Conservation (phyloP, 2,113 vertebrate species). For the Piprites chloris region DNA sequence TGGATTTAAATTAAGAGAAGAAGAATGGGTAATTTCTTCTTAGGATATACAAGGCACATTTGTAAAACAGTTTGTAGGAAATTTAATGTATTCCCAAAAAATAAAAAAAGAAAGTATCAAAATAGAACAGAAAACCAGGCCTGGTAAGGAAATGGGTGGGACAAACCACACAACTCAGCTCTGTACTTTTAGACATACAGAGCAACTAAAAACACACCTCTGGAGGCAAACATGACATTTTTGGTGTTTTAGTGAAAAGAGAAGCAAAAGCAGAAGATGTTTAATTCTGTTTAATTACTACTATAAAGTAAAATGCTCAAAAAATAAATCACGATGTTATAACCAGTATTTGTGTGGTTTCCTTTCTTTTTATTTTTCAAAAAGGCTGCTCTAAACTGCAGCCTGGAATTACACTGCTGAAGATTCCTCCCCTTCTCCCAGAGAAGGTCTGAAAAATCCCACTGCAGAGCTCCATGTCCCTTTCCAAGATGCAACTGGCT, state of each 20-base stretch:
- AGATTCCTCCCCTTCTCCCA: background rate
- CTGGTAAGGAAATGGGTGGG: background rate
- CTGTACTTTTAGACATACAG: background rate
- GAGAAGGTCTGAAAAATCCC: background rate
- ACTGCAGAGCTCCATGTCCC: accelerated
- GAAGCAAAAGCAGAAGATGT: background rate
- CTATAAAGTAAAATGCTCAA: background rate
- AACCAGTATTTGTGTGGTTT: background rate
- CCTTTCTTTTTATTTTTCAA: background rate
- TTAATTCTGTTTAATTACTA: background rate
- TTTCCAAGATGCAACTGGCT: background rate
- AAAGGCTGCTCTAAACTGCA: background rate
- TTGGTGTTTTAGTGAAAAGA: background rate
- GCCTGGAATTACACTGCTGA: background rate
- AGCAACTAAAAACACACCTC: background rate
- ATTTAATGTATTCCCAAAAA: background rate
- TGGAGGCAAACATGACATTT: background rate
- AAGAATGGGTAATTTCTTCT: background rate
- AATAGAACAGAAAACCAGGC: background rate
- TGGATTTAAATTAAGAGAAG: background rate
- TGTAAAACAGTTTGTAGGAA: accelerated
- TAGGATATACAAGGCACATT: background rate
- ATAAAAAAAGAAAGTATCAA: background rate
- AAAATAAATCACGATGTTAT: background rate
- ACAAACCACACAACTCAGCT: background rate